These are phyloP conservation scores for Cantharis rustica DNA, from an alignment of 2,888 invertebrate species.

Conservation along the genomic window DNA sequence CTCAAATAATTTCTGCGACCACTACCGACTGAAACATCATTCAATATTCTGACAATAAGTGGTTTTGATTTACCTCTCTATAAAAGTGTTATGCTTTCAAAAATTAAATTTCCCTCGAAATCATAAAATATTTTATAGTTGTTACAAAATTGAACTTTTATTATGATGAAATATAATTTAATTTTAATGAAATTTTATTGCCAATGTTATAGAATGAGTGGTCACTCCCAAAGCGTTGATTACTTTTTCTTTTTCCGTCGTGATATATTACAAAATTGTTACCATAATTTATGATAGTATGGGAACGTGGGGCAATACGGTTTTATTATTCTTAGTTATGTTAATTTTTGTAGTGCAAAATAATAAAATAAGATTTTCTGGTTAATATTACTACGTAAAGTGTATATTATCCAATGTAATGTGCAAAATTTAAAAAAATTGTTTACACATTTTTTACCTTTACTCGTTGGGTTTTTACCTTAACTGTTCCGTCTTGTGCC, in stretches of 20 bases:
- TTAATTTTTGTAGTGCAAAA: too few relatives aligned
- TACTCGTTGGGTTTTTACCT: too few relatives aligned
- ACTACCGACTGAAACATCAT: too few relatives aligned
- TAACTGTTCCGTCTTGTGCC: too few relatives aligned
- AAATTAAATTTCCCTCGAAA: not conserved
- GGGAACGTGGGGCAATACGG: too few relatives aligned
- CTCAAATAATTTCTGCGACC: not conserved
- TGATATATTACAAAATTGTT: not conserved
- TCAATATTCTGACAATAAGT: too few relatives aligned
- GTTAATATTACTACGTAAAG: too few relatives aligned
- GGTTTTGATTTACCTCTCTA: not conserved
- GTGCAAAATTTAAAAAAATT: too few relatives aligned
- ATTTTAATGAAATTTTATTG: not conserved
- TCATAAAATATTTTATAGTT: not conserved
- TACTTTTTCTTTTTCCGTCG: not conserved
- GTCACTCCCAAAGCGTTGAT: not conserved
- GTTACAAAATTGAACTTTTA: not conserved
- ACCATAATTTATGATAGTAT: not conserved
- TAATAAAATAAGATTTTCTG: too few relatives aligned
- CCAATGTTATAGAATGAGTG: not conserved
- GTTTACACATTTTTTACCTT: too few relatives aligned
- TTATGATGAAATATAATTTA: not conserved
- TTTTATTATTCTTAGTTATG: too few relatives aligned
- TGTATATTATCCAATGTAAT: too few relatives aligned
- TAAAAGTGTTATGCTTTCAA: not conserved